Percentiles rank a stretch among this genome's conserved stretches.
Evolutionary conservation across 2,797 vertebrate genomes (phyloP).

Genomic region (Oophaga sylvatica): DNA sequence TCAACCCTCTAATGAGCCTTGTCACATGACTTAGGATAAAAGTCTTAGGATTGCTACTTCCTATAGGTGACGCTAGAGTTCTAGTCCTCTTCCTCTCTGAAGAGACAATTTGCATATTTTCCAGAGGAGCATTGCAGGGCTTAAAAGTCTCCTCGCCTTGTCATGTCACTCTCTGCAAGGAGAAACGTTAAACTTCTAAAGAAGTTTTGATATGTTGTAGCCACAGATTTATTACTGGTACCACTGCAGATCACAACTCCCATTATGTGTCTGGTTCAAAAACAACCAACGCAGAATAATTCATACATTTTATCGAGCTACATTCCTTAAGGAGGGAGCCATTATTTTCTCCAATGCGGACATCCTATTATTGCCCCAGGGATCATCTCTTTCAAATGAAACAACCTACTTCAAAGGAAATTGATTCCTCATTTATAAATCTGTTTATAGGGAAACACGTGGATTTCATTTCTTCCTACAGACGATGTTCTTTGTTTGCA

Average conservation of each 20-base stretch:
- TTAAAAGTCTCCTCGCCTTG: too few relatives aligned
- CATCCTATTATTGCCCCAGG: background rate
- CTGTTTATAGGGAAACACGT: slow-evolving; percentile 5
- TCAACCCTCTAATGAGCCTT: too few relatives aligned
- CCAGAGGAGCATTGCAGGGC: too few relatives aligned
- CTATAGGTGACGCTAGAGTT: too few relatives aligned
- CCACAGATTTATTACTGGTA: too few relatives aligned
- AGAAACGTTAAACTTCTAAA: too few relatives aligned
- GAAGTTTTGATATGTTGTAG: too few relatives aligned
- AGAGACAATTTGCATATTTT: too few relatives aligned
- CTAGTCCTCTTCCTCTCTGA: too few relatives aligned
- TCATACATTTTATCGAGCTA: background rate
- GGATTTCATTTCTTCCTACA: slow-evolving; percentile 13
- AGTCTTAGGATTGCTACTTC: too few relatives aligned
- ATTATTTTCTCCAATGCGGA: background rate
- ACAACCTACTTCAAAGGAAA: slow-evolving; percentile 18
- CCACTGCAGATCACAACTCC: background rate
- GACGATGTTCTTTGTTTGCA: background rate
- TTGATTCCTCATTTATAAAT: background rate
- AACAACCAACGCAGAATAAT: background rate
- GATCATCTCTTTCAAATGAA: background rate
- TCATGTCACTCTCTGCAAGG: too few relatives aligned
- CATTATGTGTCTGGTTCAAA: background rate
- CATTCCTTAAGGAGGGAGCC: background rate
- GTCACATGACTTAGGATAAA: too few relatives aligned